These are phyloP conservation scores for Mesorhabditis spiculigera DNA, from an alignment of 2,888 invertebrate species.

Conservation along the genomic window DNA sequence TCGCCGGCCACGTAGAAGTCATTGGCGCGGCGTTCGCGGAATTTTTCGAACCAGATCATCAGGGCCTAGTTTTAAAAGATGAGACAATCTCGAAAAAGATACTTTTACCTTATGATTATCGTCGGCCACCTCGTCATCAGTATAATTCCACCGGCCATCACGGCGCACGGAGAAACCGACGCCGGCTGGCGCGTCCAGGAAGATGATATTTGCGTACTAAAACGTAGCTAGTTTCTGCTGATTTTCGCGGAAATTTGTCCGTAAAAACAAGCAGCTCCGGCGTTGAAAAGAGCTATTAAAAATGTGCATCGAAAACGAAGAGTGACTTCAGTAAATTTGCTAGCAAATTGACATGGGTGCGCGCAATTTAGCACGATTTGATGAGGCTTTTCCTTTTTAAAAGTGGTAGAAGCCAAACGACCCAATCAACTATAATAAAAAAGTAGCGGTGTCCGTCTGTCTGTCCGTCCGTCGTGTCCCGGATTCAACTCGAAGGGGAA, in stretches of 20 bases:
- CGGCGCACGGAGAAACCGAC: conserved; percentile 63
- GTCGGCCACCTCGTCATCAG: conserved; percentile 37
- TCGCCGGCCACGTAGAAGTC: conserved; percentile 64
- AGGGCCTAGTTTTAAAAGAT: conserved; percentile 60
- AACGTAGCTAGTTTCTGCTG: conserved; percentile 5
- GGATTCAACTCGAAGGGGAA: too few relatives aligned
- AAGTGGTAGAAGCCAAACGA: too few relatives aligned
- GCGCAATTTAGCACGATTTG: too few relatives aligned
- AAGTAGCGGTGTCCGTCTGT: too few relatives aligned
- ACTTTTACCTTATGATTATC: conserved; percentile 22
- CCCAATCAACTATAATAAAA: too few relatives aligned
- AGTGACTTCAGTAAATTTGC: too few relatives aligned
- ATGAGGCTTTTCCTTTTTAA: too few relatives aligned
- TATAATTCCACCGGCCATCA: conserved; percentile 34
- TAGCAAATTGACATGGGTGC: too few relatives aligned
- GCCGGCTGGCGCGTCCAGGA: conserved; percentile 64
- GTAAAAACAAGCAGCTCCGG: too few relatives aligned
- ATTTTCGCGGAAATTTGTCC: background rate
- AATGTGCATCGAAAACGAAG: too few relatives aligned
- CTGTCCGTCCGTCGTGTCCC: too few relatives aligned
- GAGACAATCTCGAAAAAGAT: conserved; percentile 39
- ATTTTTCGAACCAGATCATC: conserved; percentile 59
- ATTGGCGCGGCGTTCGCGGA: conserved; percentile 48
- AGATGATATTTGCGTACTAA: conserved; percentile 63
- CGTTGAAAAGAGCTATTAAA: too few relatives aligned